Conservation (phyloP, 1,140 invertebrate genomes). For the Megathymus violae region DNA sequence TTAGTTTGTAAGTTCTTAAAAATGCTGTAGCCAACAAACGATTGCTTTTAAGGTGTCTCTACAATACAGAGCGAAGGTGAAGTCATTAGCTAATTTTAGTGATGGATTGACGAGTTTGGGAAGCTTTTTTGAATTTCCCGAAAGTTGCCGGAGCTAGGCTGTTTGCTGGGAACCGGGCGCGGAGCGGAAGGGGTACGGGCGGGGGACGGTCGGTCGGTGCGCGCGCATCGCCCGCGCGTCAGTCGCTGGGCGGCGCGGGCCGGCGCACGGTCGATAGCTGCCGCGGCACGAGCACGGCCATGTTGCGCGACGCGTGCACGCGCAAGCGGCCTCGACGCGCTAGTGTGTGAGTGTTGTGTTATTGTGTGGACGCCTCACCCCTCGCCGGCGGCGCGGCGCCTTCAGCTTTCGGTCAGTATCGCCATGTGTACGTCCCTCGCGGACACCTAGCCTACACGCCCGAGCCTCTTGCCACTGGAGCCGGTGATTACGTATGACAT, state of each 20-base stretch:
- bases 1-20: too few relatives aligned
- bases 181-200: slow-evolving; percentile 40
- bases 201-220: slow-evolving; percentile 50
- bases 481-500: slow-evolving; percentile 36
- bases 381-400: slow-evolving; percentile 43
- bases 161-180: slow-evolving; percentile 46
- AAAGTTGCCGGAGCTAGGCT: slow-evolving; percentile 44
- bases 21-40: too few relatives aligned
- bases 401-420: slow-evolving; percentile 61
- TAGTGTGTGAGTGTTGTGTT: slow-evolving; percentile 59
- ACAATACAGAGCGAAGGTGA: too few relatives aligned
- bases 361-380: slow-evolving; percentile 47
- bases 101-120: slow-evolving; percentile 26
- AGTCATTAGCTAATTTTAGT: slow-evolving; percentile 25
- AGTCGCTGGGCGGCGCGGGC: slow-evolving; percentile 79
- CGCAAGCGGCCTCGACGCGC: slow-evolving; percentile 59
- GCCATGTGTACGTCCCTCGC: slow-evolving; percentile 11
- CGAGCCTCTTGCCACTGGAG: slow-evolving; percentile 11
- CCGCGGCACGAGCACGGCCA: slow-evolving; percentile 65
- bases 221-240: slow-evolving; percentile 75
- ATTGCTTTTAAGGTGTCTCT: too few relatives aligned
- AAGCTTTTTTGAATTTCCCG: slow-evolving; percentile 37
- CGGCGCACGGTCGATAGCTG: slow-evolving; percentile 77
- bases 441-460: neutral
- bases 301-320: slow-evolving; percentile 67